Percentiles rank a stretch among this genome's conserved stretches.
phyloP scores from a whole-genome alignment of 2,113 vertebrate genomes.

The Odontesthes bonariensis region DNA sequence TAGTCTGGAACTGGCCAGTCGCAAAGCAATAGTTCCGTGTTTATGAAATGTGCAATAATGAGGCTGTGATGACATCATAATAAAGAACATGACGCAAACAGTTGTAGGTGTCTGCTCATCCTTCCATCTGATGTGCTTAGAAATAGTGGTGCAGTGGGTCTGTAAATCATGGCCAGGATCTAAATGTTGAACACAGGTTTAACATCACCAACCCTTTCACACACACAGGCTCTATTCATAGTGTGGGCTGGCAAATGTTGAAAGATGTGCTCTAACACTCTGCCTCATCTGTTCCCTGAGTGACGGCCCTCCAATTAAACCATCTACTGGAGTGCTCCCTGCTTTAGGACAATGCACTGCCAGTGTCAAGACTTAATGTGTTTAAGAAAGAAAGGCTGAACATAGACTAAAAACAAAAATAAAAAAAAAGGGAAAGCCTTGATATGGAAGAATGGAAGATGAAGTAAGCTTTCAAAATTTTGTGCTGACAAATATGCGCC shows the following conservation, averaged over 20 bases:
- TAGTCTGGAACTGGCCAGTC: constrained; percentile 59
- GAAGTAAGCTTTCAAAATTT: neutral
- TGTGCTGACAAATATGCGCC: neutral
- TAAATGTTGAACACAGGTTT: constrained; percentile 4
- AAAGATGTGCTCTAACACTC: constrained; percentile 60
- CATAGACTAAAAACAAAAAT: neutral
- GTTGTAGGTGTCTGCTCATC: constrained; percentile 41
- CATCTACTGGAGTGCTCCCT: constrained; percentile 49
- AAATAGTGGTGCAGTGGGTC: neutral
- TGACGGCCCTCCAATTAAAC: constrained; percentile 75
- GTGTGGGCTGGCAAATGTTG: constrained; percentile 63
- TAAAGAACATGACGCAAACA: constrained; percentile 70
- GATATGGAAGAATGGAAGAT: neutral
- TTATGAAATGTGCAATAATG: constrained; percentile 72
- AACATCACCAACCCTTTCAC: constrained; percentile 29
- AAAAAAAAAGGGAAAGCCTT: neutral
- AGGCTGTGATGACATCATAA: constrained; percentile 74
- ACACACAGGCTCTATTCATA: constrained; percentile 64
- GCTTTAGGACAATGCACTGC: constrained; percentile 46
- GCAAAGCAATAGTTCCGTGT: constrained; percentile 71
- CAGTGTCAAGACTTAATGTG: constrained; percentile 28
- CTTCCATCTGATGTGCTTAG: constrained; percentile 26
- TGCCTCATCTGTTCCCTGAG: constrained; percentile 72
- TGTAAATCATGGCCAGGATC: constrained; percentile 16
- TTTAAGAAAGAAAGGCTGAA: neutral